Evolutionary conservation across 2,113 vertebrate genomes (phyloP).

Genomic region (Oreotrochilus melanogaster): DNA sequence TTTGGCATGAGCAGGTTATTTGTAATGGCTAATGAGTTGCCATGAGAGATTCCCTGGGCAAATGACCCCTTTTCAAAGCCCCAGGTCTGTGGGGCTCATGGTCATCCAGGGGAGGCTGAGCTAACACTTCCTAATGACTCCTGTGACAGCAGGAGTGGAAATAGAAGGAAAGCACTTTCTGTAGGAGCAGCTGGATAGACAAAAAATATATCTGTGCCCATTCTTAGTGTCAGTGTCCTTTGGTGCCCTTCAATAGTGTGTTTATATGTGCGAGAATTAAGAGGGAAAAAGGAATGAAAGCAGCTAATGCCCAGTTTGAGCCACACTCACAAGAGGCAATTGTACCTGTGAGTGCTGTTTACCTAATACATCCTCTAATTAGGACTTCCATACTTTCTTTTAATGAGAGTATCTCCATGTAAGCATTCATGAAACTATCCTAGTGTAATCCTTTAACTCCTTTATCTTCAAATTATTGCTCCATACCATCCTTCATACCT

Average conservation of each 20-base stretch:
- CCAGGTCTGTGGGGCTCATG: neutral
- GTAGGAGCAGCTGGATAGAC: neutral
- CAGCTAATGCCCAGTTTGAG: neutral
- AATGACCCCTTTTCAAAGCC: neutral
- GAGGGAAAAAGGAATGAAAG: neutral
- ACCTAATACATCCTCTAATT: neutral
- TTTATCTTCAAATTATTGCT: neutral
- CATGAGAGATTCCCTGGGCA: neutral
- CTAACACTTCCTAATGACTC: neutral
- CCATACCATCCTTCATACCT: neutral
- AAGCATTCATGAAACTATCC: neutral
- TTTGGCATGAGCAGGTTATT: neutral
- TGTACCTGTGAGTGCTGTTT: neutral
- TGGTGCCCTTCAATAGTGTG: neutral
- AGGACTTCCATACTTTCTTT: neutral
- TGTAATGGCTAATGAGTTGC: neutral
- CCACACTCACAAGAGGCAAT: neutral
- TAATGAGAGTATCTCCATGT: neutral
- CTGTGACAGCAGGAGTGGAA: neutral
- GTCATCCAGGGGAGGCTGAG: neutral
- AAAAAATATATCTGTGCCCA: neutral
- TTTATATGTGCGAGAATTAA: neutral
- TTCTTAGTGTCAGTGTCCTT: neutral
- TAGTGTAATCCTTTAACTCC: neutral
- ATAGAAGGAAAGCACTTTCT: neutral